phyloP scores from a whole-genome alignment of 2,113 vertebrate species.

The rabbit (Oryctolagus cuniculus) region DNA sequence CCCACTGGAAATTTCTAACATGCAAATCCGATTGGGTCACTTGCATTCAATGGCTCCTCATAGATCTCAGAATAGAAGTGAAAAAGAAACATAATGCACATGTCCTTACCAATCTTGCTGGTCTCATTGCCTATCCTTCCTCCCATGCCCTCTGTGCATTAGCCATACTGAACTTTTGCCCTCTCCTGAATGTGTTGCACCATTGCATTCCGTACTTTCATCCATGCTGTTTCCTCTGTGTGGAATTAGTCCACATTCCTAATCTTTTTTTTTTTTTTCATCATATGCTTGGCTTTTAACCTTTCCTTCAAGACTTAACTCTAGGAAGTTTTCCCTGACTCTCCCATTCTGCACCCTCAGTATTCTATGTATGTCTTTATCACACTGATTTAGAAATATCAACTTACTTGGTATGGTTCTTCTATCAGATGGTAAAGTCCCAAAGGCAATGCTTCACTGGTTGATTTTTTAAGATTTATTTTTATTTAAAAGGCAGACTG shows the following conservation, averaged over 20 bases:
- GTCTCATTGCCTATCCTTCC: background rate
- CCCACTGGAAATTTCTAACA: constrained; percentile 48
- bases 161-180: background rate
- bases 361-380: background rate
- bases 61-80: constrained; percentile 16
- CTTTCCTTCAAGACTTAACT: constrained; percentile 47
- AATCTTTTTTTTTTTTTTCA: background rate
- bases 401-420: constrained; percentile 1
- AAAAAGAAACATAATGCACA: constrained; percentile 16
- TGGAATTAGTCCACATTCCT: constrained; percentile 20
- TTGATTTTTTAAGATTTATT: background rate
- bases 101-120: background rate
- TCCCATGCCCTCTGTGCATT: background rate
- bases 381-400: constrained; percentile 13
- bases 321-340: background rate
- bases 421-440: constrained; percentile 22
- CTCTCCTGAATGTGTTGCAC: background rate
- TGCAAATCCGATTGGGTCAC: constrained; percentile 24
- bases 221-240: constrained; percentile 19
- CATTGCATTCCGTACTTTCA: background rate
- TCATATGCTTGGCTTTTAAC: constrained; percentile 18
- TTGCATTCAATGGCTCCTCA: background rate
- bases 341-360: background rate
- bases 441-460: background rate
- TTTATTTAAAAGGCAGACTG: no score